Evolutionary conservation across 2,797 vertebrate genomes (phyloP).

Genomic region (Leptoclinus maculatus): DNA sequence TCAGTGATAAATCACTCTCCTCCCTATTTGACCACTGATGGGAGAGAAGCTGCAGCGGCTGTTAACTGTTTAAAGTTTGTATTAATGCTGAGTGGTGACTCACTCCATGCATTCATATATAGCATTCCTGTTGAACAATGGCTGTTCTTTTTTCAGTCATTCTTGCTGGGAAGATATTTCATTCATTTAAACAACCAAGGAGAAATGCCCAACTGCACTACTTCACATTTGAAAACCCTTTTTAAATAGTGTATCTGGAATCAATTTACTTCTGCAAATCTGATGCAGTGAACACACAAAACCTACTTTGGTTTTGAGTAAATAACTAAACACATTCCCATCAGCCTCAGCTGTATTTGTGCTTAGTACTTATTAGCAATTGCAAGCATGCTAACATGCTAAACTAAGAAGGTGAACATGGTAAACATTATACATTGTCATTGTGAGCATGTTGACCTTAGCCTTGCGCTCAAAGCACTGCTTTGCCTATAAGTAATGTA

Average conservation of each 20-base stretch:
- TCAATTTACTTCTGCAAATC: neutral
- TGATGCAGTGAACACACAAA: neutral
- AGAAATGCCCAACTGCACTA: neutral
- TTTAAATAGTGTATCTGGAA: neutral
- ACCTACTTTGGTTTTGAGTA: neutral
- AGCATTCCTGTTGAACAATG: slow-evolving; percentile 1
- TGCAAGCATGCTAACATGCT: neutral
- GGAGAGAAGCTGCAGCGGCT: slow-evolving; percentile 32
- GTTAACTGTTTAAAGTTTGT: neutral
- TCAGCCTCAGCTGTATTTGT: neutral
- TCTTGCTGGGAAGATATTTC: neutral
- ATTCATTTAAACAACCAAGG: slow-evolving; percentile 16
- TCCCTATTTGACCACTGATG: slow-evolving; percentile 48
- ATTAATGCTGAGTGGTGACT: slow-evolving; percentile 33
- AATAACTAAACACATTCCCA: neutral
- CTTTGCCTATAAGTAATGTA: neutral
- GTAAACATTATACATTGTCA: neutral
- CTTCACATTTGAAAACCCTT: neutral
- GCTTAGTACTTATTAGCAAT: neutral
- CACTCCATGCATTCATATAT: slow-evolving; percentile 16
- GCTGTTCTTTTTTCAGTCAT: slow-evolving; percentile 4
- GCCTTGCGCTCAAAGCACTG: neutral
- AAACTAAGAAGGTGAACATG: neutral
- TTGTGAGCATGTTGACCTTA: neutral
- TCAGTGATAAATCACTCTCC: slow-evolving; percentile 56